Conservation (phyloP, 2,888 invertebrate genomes). For the Perdita meconis region DNA sequence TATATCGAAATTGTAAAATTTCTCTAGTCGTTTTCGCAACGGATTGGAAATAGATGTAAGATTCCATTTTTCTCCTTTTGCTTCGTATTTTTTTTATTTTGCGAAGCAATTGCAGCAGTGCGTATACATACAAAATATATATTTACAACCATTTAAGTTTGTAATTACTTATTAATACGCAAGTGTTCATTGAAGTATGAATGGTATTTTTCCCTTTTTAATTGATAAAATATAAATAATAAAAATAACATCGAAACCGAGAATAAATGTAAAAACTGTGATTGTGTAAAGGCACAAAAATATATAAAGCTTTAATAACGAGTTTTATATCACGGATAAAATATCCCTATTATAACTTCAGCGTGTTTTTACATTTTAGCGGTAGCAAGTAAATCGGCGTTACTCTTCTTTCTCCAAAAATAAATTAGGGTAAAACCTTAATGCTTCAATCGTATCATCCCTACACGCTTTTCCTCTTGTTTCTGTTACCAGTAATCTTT, state of each 20-base stretch:
- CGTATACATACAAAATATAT: conserved; percentile 12
- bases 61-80: not conserved
- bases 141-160: not conserved
- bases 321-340: conserved; percentile 21
- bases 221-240: conserved; percentile 3
- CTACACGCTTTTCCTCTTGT: conserved; percentile 94
- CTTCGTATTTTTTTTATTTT: not conserved
- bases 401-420: conserved; percentile 86
- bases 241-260: not conserved
- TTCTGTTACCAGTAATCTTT: conserved; percentile 94
- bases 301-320: conserved; percentile 34
- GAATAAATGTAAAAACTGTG: conserved; percentile 21
- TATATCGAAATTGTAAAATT: not conserved
- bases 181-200: not conserved
- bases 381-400: conserved; percentile 12
- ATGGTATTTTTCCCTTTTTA: not conserved
- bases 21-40: not conserved
- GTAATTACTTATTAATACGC: conserved; percentile 8
- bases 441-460: conserved; percentile 97
- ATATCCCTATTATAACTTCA: conserved; percentile 20
- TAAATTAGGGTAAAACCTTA: conserved; percentile 96
- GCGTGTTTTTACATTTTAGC: conserved; percentile 11
- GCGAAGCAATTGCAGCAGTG: not conserved
- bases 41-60: not conserved
- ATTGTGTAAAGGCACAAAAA: conserved; percentile 41